phyloP scores from a whole-genome alignment of 2,888 invertebrate species.

The Rambutsinella grinnellia region DNA sequence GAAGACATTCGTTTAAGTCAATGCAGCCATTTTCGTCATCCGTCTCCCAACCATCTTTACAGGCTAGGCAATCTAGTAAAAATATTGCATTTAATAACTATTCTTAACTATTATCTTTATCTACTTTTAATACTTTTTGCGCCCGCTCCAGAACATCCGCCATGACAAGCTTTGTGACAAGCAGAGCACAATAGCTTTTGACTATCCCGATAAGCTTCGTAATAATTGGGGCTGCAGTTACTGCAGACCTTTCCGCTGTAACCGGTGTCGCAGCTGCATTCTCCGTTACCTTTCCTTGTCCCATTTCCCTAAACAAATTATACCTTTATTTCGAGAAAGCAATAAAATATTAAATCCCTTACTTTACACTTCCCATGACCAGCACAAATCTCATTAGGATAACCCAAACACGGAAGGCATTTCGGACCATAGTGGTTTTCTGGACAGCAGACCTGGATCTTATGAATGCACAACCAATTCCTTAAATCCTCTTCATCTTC shows the following conservation, averaged over 20 bases:
- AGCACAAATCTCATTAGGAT: constrained; percentile 80
- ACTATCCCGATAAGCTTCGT: constrained; percentile 81
- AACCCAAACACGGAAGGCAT: constrained; percentile 85
- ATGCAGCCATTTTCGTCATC: constrained; percentile 82
- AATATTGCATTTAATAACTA: background rate
- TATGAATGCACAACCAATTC: constrained; percentile 84
- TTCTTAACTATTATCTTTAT: background rate
- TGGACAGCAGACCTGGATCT: constrained; percentile 86
- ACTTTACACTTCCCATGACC: constrained; percentile 85
- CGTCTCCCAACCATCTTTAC: constrained; percentile 81
- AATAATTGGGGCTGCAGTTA: constrained; percentile 81
- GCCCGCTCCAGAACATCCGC: constrained; percentile 81
- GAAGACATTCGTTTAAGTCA: constrained; percentile 88
- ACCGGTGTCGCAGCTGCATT: constrained; percentile 87
- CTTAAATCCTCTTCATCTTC: constrained; percentile 75
- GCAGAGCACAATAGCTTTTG: constrained; percentile 80
- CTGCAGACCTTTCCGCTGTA: constrained; percentile 85
- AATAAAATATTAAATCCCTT: constrained; percentile 55
- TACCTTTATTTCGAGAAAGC: background rate
- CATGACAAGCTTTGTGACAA: constrained; percentile 85
- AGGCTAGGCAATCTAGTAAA: constrained; percentile 74
- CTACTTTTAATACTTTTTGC: constrained; percentile 78
- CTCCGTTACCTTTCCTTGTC: constrained; percentile 92
- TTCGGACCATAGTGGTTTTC: constrained; percentile 84
- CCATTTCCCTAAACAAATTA: constrained; percentile 78